A percentile compares a stretch with the other conserved stretches of the same genome.
These are phyloP conservation scores for Promerops cafer DNA, from an alignment of 2,113 vertebrate species.

Conservation along the genomic window DNA sequence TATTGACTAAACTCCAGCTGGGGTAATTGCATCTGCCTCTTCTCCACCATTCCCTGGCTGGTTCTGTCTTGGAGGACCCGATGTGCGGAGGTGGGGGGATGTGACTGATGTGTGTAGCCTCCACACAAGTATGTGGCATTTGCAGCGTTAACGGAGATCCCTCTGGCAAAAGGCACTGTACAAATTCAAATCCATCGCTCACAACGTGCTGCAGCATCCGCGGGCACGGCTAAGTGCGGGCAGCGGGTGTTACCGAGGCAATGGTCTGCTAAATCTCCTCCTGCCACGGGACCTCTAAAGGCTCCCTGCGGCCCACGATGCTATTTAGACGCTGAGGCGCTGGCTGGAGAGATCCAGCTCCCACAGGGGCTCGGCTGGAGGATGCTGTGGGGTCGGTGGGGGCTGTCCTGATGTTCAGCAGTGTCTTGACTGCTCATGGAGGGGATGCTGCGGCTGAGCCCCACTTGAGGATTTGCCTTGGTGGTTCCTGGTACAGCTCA, in stretches of 20 bases:
- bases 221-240: rapidly evolving
- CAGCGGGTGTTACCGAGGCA: background rate
- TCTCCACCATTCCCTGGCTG: background rate
- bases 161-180: background rate
- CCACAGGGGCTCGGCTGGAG: background rate
- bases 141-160: background rate
- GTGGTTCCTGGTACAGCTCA: background rate
- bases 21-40: background rate
- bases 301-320: background rate
- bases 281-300: background rate
- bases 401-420: background rate
- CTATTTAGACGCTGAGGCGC: background rate
- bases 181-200: background rate
- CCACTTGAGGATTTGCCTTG: background rate
- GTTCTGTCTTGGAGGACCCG: rapidly evolving
- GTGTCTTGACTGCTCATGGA: background rate
- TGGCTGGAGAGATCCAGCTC: background rate
- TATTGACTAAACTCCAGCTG: background rate
- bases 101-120: background rate
- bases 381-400: background rate
- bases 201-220: background rate
- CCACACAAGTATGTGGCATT: background rate
- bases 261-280: background rate
- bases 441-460: background rate
- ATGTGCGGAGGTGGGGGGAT: rapidly evolving